Base-by-base conservation (phyloP, 2,888 invertebrate species). In the Gnatocerus cornutus region DNA sequence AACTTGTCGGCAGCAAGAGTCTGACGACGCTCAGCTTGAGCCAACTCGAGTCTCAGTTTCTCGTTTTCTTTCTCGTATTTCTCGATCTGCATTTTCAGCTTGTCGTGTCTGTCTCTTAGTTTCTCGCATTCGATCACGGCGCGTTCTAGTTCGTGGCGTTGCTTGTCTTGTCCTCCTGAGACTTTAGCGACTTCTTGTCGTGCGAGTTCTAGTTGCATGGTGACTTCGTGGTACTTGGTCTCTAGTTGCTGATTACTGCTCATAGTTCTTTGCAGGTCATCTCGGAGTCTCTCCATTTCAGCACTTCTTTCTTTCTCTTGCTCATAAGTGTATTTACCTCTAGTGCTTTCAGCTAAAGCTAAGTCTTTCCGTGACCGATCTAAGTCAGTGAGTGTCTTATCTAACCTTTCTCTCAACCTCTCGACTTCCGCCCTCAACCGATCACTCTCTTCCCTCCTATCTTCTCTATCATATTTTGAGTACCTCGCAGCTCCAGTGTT, bases 41-140 rank as follows among this genome's bases (percentile, higher is more conserved):
- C 88, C 53, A 90, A 85, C 79, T 93, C 93, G 64, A 91, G 86
- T 77, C 92, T 89, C 78, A 94, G 87, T 78, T 93, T 90, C 79
- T 93, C 93, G 74, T 93, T 93, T 81, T 94, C 94, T 76, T 90
- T 90, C 78, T 92, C 92, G 66, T 92, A 83, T 78, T 90, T 90
- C 65, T 92, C 92, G 59, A 90, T 88, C 73, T 90, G 90, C 64
- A 89, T 83, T 78, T 92, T 92, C n/a, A 95, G 86, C 85, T 95
- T 94, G 81, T 96, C 96, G 82, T 94, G 92, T 72, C 94, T 89
- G 79, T 96, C 96, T 77, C 94, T 89, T 72, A 95, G 90, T 86
- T 96, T 96, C 82, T 96, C 96, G 77, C 94, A 92, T 85, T 96
- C 96, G 82, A 96, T 94, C 80, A 94, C 92, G 75, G 95, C 92